phyloP scores from a whole-genome alignment of 2,797 vertebrate species.

The Lithobates pipiens region DNA sequence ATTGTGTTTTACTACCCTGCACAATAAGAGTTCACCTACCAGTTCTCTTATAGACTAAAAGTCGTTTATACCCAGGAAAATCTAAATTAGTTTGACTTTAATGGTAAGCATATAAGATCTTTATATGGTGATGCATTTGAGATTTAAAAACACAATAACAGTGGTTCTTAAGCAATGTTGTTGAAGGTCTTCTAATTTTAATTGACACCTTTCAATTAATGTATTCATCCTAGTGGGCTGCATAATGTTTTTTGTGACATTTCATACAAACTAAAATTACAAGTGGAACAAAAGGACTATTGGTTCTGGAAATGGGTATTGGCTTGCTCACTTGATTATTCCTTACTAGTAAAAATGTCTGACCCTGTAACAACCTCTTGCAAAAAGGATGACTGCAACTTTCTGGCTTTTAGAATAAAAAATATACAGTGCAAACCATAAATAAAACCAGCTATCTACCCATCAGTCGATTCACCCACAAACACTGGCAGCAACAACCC shows the following conservation, averaged over 20 bases:
- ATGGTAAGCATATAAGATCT: background rate
- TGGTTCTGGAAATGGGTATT: background rate
- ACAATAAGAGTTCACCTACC: constrained; percentile 36
- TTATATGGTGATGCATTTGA: constrained; percentile 8
- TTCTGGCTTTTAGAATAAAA: too few species aligned
- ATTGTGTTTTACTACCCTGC: constrained; percentile 31
- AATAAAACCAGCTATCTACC: too few species aligned
- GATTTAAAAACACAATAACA: constrained; percentile 10
- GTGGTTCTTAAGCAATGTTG: background rate
- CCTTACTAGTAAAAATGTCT: background rate
- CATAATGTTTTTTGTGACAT: constrained; percentile 1
- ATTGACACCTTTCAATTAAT: constrained; percentile 1
- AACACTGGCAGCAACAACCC: too few species aligned
- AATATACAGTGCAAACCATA: too few species aligned
- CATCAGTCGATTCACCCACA: too few species aligned
- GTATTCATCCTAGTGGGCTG: background rate
- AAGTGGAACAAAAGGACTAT: background rate
- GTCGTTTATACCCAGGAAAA: constrained; percentile 26
- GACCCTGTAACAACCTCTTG: too few species aligned
- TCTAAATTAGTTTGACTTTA: constrained; percentile 17
- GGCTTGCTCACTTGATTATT: background rate
- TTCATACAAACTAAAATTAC: background rate
- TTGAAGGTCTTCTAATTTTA: background rate
- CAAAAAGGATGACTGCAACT: too few species aligned
- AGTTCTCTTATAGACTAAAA: constrained; percentile 40